A percentile compares a stretch with the other conserved stretches of the same genome.
Conservation (phyloP, 2,797 vertebrate species). For the Telmatherina bonti region DNA sequence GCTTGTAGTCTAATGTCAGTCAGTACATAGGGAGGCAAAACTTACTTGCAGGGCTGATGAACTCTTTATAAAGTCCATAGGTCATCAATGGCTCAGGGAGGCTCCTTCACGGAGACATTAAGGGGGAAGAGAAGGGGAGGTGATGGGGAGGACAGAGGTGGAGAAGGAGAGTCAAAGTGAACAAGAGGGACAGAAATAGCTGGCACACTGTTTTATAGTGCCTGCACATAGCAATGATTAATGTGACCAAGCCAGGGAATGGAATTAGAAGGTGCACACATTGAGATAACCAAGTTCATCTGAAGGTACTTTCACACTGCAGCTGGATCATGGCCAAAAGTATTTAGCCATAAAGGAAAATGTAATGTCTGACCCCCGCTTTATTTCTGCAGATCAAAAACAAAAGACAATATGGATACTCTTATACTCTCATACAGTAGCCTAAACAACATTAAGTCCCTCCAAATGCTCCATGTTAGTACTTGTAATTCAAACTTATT, state of each 20-base stretch:
- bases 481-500: background rate
- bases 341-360: slow-evolving; percentile 72
- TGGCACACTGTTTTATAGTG: slow-evolving; percentile 80
- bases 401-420: slow-evolving; percentile 31
- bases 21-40: slow-evolving; percentile 59
- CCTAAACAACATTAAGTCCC: slow-evolving; percentile 7
- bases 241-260: slow-evolving; percentile 76
- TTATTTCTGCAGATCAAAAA: slow-evolving; percentile 47
- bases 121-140: slow-evolving; percentile 24
- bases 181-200: slow-evolving; percentile 75
- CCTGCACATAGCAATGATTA: slow-evolving; percentile 82
- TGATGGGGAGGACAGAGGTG: slow-evolving; percentile 13
- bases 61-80: slow-evolving; percentile 93
- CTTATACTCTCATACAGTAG: slow-evolving; percentile 6
- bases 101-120: slow-evolving; percentile 84
- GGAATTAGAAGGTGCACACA: slow-evolving; percentile 78
- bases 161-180: slow-evolving; percentile 66
- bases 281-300: slow-evolving; percentile 85
- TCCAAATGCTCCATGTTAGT: background rate
- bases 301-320: slow-evolving; percentile 83
- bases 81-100: slow-evolving; percentile 98
- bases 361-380: slow-evolving; percentile 61
- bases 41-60: slow-evolving; percentile 95
- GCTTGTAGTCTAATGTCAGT: slow-evolving; percentile 11
- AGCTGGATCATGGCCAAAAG: slow-evolving; percentile 73